These are phyloP conservation scores for Lagorchestes hirsutus DNA, from an alignment of 2,797 vertebrate species.

Conservation along the genomic window DNA sequence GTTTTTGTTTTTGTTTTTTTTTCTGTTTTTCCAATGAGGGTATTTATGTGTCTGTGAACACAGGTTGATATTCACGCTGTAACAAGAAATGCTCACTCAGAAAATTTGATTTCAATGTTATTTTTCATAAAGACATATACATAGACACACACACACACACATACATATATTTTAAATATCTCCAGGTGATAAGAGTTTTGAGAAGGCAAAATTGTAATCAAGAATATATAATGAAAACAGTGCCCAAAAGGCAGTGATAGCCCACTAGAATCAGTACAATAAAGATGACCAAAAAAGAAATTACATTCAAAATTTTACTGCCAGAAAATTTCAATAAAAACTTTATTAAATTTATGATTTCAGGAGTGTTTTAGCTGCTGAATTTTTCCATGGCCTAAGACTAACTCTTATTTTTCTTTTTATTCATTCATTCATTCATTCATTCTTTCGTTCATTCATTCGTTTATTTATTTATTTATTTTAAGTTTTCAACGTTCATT, in stretches of 20 bases:
- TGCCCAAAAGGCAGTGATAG: no score
- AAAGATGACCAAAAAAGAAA: not conserved
- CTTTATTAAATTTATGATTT: not conserved
- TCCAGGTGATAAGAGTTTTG: slow-evolving; percentile 5
- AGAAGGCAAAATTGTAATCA: not conserved
- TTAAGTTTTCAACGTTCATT: no score
- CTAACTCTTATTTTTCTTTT: no score
- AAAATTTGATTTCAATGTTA: not conserved
- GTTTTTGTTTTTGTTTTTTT: not conserved
- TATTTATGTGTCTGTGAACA: not conserved
- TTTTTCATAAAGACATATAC: slow-evolving; percentile 40
- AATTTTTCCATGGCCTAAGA: no score
- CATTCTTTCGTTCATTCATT: no score
- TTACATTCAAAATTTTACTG: not conserved
- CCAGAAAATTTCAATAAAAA: not conserved
- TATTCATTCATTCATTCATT: no score
- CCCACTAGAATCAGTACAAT: not conserved
- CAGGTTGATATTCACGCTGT: not conserved
- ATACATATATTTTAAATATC: slow-evolving; percentile 3
- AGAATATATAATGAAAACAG: slow-evolving; percentile 24
- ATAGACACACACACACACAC: no score
- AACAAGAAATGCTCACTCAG: slow-evolving; percentile 11
- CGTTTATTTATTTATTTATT: no score
- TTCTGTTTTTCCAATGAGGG: not conserved
- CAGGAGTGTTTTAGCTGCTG: not conserved